Evolutionary conservation across 2,888 invertebrate species (phyloP), one percentile per base, ranked within the genome.

Genomic region (Amphipyra tragopoginis): DNA sequence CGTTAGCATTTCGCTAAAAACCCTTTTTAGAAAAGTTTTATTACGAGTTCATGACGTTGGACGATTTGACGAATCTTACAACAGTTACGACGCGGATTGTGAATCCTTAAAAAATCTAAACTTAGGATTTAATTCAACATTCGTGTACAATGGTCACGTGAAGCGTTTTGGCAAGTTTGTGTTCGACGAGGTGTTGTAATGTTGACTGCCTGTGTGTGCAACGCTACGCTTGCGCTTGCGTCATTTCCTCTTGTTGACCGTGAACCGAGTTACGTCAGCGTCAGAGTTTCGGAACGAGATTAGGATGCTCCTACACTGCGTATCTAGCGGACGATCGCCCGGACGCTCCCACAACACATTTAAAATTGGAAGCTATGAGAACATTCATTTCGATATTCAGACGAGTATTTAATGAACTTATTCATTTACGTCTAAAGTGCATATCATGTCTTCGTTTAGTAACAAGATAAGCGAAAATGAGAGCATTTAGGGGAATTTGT

Each of bases 181-280:
- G 80, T 77, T 81, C 69, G 80, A 49, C 68, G 67, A 70, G 55
- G 80, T 89, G 85, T 91, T 87, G 90, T 86, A 91, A 91, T 80
- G 80, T 81, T 80, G 84, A 67, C 68, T 60, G 65, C 61, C 59
- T 64, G 66, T 74, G 80, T 81, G 84, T 87, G 88, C 89, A 89
- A 82, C 84, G 84, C 78, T 75, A 79, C 77, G 82, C 75, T 78
- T 80, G 81, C 79, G 87, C 84, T 92, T 93, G 93, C 93, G 94
- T 94, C 94, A 94, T 92, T 93, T 94, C 94, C 94, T 94, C 86
- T 87, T 79, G 88, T 74, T 91, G 94, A 91, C 94, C 94, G 91
- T 94, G 94, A 94, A 93, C 93, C 76, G 85, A 64, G 90, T 93
- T 91, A 93, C 93, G 93, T 94, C 93, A 93, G 84, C 85, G 78